phyloP scores from a whole-genome alignment of 1,140 invertebrate genomes.

The Temnothorax longispinosus region DNA sequence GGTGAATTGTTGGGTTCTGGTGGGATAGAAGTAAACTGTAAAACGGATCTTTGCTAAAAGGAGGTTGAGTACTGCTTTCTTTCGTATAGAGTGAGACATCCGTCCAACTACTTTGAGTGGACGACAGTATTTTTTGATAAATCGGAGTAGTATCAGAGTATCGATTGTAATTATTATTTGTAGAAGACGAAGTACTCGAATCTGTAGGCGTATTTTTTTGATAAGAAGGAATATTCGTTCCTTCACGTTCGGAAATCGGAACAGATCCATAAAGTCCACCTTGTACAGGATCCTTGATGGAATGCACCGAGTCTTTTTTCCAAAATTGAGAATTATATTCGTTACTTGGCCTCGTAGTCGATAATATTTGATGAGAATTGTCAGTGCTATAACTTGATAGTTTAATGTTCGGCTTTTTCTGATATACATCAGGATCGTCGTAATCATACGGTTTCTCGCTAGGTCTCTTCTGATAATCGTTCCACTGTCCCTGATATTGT shows the following conservation, averaged over 20 bases:
- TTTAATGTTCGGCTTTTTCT: background rate
- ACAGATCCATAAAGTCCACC: background rate
- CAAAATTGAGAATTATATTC: conserved; percentile 43
- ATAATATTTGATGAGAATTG: background rate
- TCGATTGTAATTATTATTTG: background rate
- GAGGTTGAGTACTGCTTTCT: background rate
- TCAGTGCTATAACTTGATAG: conserved; percentile 1
- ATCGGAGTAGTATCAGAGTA: background rate
- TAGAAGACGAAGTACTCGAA: background rate
- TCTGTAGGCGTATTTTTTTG: background rate
- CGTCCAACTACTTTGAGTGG: background rate
- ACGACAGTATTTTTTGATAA: conserved; percentile 10
- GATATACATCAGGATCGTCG: background rate
- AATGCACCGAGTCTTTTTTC: background rate
- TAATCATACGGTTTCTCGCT: background rate
- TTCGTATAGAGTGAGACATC: background rate
- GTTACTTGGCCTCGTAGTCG: background rate
- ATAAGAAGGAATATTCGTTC: background rate
- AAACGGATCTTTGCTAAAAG: background rate
- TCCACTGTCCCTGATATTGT: conserved; percentile 27
- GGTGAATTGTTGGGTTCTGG: background rate
- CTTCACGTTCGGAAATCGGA: background rate
- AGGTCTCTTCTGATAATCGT: conserved; percentile 7
- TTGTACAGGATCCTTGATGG: background rate
- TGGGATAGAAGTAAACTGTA: background rate